Base-by-base conservation (phyloP, 2,797 vertebrate species). In the Pantherophis vulpinus region DNA sequence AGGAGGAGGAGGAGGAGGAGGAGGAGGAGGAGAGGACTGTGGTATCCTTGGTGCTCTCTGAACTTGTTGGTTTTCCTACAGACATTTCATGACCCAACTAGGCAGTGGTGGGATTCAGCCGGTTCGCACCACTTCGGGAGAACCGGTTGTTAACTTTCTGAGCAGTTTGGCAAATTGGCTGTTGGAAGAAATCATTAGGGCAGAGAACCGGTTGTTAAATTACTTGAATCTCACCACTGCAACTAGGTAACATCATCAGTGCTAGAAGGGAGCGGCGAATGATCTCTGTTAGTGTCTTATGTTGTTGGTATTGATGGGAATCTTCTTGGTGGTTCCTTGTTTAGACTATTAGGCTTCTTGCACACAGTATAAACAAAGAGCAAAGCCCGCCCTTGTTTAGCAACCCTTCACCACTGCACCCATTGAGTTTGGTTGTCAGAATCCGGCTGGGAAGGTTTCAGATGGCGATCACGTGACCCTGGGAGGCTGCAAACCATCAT, bases 381-480 rank as follows among this genome's bases (percentile, higher is more conserved):
- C 12, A 13, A n/a, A 66, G 5, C 29, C 12, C 63, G 2, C 13
- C 13, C 29, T 66, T 14, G 13, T 66, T n/a, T 66, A 66, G 5
- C 11, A 29, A 13, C 27, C 27, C 11, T 29, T 63, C 27, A 13
- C 11, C 11, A 12, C 63, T 66, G 29, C 5, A 1, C 29, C 63
- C 29, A n/a, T n/a, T 32, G 2, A 6, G 29, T 16, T 66, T n/a
- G 29, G 29, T 16, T n/a, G 63, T 66, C 29, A n/a, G 63, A 66
- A 66, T 66, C 63, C 5, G 0, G 29, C 29, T n/a, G 63, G 63
- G 63, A n/a, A 66, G 29, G 29, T n/a, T 23, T 13, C 61, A 61
- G 1, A 61, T 4, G 23, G 10, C 0, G 1, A 13, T 5, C 27
- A 4, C 1, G 20, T 2, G 29, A n/a, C 13, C 63, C 13, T 14